phyloP scores from a whole-genome alignment of 2,113 vertebrate species.

The Hiodon alosoides region DNA sequence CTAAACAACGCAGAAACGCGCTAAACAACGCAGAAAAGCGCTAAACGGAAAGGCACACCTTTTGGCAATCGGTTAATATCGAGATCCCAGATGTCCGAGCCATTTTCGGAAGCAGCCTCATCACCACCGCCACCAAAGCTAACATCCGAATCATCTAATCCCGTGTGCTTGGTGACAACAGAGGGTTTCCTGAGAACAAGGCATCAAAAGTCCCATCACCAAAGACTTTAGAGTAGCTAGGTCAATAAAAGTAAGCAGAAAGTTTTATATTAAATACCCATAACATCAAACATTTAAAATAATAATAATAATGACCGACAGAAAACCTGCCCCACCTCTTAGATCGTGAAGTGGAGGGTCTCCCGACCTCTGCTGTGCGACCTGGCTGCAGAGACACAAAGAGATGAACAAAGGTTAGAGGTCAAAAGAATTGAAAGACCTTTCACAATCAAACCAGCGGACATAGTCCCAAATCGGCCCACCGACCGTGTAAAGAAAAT shows the following conservation, averaged over 20 bases:
- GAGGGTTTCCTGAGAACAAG: conserved; percentile 75
- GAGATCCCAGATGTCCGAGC: conserved; percentile 69
- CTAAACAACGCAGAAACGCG: no score
- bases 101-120: conserved; percentile 60
- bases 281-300: no score
- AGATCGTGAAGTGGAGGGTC: conserved; percentile 65
- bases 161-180: conserved; percentile 85
- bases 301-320: background rate
- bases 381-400: conserved; percentile 55
- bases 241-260: background rate
- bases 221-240: background rate
- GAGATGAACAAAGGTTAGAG: background rate
- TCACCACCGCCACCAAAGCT: conserved; percentile 71
- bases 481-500: no score
- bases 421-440: background rate
- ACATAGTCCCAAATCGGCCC: background rate
- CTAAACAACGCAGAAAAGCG: background rate
- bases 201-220: conserved; percentile 2
- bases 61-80: conserved; percentile 83
- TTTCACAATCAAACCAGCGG: background rate
- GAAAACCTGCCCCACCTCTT: conserved; percentile 68
- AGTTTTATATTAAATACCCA: no score
- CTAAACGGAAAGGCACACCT: conserved; percentile 60
- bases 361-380: conserved; percentile 65
- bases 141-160: conserved; percentile 82